Conservation (phyloP, 2,797 vertebrate species). For the Momotus momota region DNA sequence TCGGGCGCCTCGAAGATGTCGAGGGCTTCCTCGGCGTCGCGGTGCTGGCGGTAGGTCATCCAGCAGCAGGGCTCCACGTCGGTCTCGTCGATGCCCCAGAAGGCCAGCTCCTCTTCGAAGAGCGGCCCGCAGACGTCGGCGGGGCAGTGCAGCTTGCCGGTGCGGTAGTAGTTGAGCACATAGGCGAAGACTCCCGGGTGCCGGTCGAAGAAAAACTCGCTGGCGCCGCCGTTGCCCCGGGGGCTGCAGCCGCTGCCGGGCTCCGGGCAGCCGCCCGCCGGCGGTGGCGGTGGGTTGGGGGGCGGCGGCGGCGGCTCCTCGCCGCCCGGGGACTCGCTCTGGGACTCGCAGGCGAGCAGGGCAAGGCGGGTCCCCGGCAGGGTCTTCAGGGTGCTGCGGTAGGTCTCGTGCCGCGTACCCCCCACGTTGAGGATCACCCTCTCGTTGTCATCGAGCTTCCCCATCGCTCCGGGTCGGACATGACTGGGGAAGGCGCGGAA, state of each 20-base stretch:
- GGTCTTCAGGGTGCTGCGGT: conserved; percentile 92
- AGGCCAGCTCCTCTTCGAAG: conserved; percentile 95
- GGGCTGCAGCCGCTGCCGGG: conserved; percentile 73
- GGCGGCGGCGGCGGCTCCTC: conserved; percentile 71
- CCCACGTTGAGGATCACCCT: conserved; percentile 98
- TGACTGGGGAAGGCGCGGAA: conserved; percentile 80
- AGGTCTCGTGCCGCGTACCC: conserved; percentile 94
- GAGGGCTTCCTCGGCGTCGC: conserved; percentile 95
- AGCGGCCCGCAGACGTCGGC: conserved; percentile 96
- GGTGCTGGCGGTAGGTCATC: conserved; percentile 97
- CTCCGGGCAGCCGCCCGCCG: conserved; percentile 83
- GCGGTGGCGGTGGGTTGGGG: not conserved
- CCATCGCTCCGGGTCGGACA: conserved; percentile 94
- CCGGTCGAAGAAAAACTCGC: conserved; percentile 96
- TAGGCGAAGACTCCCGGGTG: conserved; percentile 96
- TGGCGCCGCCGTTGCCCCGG: conserved; percentile 70
- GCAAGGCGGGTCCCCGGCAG: conserved; percentile 94
- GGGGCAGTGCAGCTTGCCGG: conserved; percentile 95
- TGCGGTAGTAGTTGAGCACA: conserved; percentile 96
- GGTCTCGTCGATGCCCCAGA: conserved; percentile 97
- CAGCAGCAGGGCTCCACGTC: conserved; percentile 99
- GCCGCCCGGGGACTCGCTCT: conserved; percentile 84
- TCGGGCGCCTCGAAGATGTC: conserved; percentile 92
- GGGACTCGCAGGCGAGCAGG: conserved; percentile 89
- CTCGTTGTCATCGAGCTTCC: conserved; percentile 95